Percentiles rank a stretch among this genome's conserved stretches.
Evolutionary conservation across 2,113 vertebrate species (phyloP).

Genomic region (Sus scrofa): T2T-Sscrofa CM000813.6:149396501-149397000

Average conservation of each 20-base stretch:
- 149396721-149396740: background rate
- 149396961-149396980: background rate
- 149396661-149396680: background rate
- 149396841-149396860: background rate
- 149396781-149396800: background rate
- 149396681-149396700: background rate
- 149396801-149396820: background rate
- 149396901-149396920: background rate
- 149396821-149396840: background rate
- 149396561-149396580: background rate
- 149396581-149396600: background rate
- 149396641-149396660: background rate
- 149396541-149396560: background rate
- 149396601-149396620: background rate
- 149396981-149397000: background rate
- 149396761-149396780: background rate
- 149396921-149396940: accelerated
- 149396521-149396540: background rate
- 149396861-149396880: too few relatives aligned
- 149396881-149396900: background rate
- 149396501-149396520: background rate
- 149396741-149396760: too few relatives aligned
- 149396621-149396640: background rate
- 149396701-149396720: accelerated
- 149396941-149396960: accelerated